Evolutionary conservation across 1,140 invertebrate species (phyloP), one percentile per base, ranked within the genome.

Genomic region (Acromyrmex echinatior): DNA sequence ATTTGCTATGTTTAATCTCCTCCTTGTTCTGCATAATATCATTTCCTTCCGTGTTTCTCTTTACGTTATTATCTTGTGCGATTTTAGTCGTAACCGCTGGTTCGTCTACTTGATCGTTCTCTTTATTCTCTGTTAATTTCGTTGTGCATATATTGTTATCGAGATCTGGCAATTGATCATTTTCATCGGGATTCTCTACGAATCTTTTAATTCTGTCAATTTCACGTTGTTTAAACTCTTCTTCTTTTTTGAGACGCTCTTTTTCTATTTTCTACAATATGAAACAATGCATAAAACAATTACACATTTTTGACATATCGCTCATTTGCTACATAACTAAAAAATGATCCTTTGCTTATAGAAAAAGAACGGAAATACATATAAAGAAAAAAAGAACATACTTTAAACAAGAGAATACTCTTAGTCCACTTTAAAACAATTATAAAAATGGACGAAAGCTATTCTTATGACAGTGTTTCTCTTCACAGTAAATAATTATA

Each of bases 171-270:
- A 87, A 79, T 56, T 94, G 77, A 82, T 92, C 89, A 56, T 93
- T 94, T 51, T 94, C 92, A 0, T 92, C 91, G 21, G 93, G 93
- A 86, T 94, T 93, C 56, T 96, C 95, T 56, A 94, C 94, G 65
- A 94, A 94, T 88, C 96, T 95, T 82, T 96, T 96, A 85, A 96
- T 96, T 39, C 96, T 95, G 73, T 96, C 96, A 53, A 95, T 93
- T 90, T 97, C 96, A 18, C 97, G 95, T 9, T 96, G 95, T 82
- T 96, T 96, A 1, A 96, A 93, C 91, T 97, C 97, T 77, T 97
- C 97, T 86, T 97, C 96, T 28, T 95, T 95, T 87, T 96, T 94
- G 86, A 96, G 95, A 58, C 96, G 96, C 91, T 97, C 96, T 82
- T 96, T 96, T 93, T 97, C 97, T 63, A 97, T 95, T 94, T 97